A percentile compares a stretch with the other conserved stretches of the same genome.
These are phyloP conservation scores for Glaucopsyche alexis DNA, from an alignment of 2,888 invertebrate genomes.

Conservation along the genomic window DNA sequence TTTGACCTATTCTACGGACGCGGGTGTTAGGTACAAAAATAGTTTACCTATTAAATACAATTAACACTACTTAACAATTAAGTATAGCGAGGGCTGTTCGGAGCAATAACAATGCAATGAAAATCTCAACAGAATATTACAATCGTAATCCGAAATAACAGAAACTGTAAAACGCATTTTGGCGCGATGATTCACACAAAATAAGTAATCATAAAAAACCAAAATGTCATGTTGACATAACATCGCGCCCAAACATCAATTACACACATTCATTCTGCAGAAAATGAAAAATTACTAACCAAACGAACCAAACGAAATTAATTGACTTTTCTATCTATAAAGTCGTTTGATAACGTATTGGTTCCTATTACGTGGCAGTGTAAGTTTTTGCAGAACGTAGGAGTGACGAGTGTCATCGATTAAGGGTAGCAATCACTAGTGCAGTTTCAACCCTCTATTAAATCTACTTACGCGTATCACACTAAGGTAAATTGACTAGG, in stretches of 20 bases:
- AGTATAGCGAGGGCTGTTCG: constrained; percentile 65
- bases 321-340: background rate
- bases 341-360: background rate
- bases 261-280: background rate
- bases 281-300: background rate
- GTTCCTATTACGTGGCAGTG: background rate
- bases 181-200: background rate
- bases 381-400: background rate
- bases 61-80: constrained; percentile 79
- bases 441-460: constrained; percentile 49
- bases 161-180: background rate
- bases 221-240: constrained; percentile 8
- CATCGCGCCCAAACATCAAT: background rate
- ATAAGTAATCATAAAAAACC: background rate
- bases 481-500: constrained; percentile 81
- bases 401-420: no score
- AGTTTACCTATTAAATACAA: constrained; percentile 77
- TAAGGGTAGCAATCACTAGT: constrained; percentile 10
- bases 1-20: constrained; percentile 70
- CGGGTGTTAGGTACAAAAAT: constrained; percentile 76
- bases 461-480: constrained; percentile 78
- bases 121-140: constrained; percentile 34
- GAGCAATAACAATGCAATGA: constrained; percentile 41
- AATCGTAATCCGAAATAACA: constrained; percentile 26
- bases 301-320: constrained; percentile 10